Percentiles rank a stretch among this genome's conserved stretches.
These are phyloP conservation scores for Ailuropoda melanoleuca DNA, from an alignment of 2,113 vertebrate genomes.

Conservation along the genomic window DNA sequence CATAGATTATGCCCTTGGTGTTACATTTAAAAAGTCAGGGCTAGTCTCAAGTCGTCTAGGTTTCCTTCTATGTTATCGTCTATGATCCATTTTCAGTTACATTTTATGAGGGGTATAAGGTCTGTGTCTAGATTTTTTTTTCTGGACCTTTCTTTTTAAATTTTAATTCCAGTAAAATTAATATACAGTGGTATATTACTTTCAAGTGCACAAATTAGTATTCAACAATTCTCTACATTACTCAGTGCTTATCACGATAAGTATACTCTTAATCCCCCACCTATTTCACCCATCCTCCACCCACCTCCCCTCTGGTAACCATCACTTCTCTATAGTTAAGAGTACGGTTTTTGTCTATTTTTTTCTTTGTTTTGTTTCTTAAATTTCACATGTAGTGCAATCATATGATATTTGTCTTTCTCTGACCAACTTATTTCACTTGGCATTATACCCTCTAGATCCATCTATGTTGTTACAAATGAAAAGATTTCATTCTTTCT, in stretches of 20 bases:
- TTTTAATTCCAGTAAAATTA: not conserved
- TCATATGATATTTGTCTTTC: not conserved
- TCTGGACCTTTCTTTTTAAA: not conserved
- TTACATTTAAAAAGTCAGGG: not conserved
- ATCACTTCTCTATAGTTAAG: not conserved
- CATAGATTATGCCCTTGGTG: not conserved
- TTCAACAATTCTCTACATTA: not conserved
- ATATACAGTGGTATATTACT: not conserved
- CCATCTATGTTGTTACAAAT: not conserved
- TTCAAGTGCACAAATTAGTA: not conserved
- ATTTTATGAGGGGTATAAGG: not conserved
- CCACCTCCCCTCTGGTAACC: not conserved
- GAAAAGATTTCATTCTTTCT: not conserved
- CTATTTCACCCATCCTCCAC: not conserved
- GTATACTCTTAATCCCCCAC: not conserved
- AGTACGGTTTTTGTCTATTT: not conserved
- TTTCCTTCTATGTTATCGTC: not conserved
- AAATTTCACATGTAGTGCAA: not conserved
- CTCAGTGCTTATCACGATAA: not conserved
- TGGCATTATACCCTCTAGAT: not conserved
- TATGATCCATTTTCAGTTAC: not conserved
- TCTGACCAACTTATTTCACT: not conserved
- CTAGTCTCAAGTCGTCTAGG: not conserved
- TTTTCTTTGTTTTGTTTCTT: not conserved
- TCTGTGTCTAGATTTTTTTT: not conserved